These are phyloP conservation scores for Meteorus colon DNA, from an alignment of 2,888 invertebrate genomes.

Conservation along the genomic window DNA sequence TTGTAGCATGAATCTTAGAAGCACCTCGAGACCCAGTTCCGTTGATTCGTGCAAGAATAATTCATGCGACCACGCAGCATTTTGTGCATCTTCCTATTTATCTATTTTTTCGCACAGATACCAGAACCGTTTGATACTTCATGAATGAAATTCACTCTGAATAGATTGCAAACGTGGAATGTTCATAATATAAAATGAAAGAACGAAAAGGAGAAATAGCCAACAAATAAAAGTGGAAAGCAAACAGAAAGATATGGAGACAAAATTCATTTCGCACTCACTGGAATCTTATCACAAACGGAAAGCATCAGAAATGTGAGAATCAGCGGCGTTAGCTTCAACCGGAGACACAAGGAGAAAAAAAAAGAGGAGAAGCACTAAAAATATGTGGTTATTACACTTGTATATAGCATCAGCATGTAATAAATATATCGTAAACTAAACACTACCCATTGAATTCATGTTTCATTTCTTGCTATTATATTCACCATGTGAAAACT, in stretches of 20 bases:
- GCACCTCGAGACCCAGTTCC: slow-evolving; percentile 7
- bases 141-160: not conserved
- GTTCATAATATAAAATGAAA: not conserved
- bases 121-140: not conserved
- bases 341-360: not conserved
- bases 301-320: slow-evolving; percentile 5
- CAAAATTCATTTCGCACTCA: not conserved
- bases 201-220: too few relatives aligned
- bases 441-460: not conserved
- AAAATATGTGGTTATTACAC: not conserved
- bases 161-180: not conserved
- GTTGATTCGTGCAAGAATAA: not conserved
- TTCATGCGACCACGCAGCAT: not conserved
- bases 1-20: not conserved
- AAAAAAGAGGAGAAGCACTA: not conserved
- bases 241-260: not conserved
- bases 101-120: not conserved
- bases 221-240: not conserved
- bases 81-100: not conserved
- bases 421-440: not conserved
- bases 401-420: not conserved
- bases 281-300: not conserved
- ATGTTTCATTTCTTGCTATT: not conserved
- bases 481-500: too few relatives aligned
- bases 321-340: not conserved